Evolutionary conservation across 2,888 invertebrate genomes (phyloP), one percentile per base, ranked within the genome.

Genomic region (Aphrophora alni): DNA sequence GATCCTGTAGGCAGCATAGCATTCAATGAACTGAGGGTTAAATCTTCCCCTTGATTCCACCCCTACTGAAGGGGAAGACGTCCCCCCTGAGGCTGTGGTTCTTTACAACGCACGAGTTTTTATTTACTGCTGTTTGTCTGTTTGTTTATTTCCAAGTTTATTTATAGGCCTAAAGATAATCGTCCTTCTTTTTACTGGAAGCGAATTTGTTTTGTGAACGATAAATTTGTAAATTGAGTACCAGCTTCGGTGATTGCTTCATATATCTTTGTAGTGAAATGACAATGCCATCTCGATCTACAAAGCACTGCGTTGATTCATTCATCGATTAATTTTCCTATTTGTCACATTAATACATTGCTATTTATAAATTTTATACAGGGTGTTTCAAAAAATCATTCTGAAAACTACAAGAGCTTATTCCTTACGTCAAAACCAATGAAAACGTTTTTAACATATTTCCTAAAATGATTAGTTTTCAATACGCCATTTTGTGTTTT

Each of bases 11-110:
- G 21, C 4, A 59, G 59, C 59, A 21, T 21, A 59, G 21, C 59
- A 59, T 59, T 59, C 59, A 59, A 59, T 59, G 59, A 59, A 59
- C 59, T 59, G 59, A 59, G 59, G 59, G 59, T 59, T 59, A 59
- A 59, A 21, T 59, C 59, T 59, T 59, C 21, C 59, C 59, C 59
- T 21, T 59, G 21, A 21, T 21, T 59, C 21, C 59, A n/a, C 59
- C 59, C 59, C 21, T 21, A 1, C 21, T 44, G 14, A 14, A 10
- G 59, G 59, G 21, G 21, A 21, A 59, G 21, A 21, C 21, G 0
- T 21, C 59, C 59, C 59, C 17, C 44, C n/a, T n/a, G 59, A 59
- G 59, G 59, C 59, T 59, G 59, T 12, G 59, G 21, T 59, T 59
- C 59, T 59, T 59, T 59, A 59, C 59, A 59, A 59, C 59, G 59